These are phyloP conservation scores for Atta texana DNA, from an alignment of 1,140 invertebrate genomes.

Conservation along the genomic window DNA sequence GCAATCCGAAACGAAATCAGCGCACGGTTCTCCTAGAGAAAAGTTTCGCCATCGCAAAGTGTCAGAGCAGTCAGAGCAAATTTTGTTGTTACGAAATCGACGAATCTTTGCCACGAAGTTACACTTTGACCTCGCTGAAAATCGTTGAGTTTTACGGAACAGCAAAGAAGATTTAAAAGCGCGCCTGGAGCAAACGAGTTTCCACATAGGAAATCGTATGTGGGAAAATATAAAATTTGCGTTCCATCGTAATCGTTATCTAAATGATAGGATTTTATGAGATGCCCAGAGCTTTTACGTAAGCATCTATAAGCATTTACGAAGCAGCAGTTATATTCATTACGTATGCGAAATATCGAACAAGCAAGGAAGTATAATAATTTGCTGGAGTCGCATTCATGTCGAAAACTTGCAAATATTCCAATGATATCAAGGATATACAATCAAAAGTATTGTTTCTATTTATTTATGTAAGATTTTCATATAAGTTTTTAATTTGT, in stretches of 20 bases:
- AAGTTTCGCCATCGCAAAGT: slow-evolving; percentile 7
- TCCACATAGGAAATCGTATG: not conserved
- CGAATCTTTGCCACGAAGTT: not conserved
- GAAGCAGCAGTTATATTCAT: not conserved
- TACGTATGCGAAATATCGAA: not conserved
- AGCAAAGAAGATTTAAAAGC: not conserved
- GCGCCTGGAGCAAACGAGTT: not conserved
- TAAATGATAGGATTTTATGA: slow-evolving; percentile 6
- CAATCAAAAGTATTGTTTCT: not conserved
- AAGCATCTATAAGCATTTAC: not conserved
- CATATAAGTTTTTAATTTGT: not conserved
- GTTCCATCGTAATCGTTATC: not conserved
- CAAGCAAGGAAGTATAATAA: not conserved
- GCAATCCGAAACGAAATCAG: not conserved
- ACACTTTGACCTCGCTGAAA: slow-evolving; percentile 3
- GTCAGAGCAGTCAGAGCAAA: slow-evolving; percentile 4
- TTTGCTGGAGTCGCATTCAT: not conserved
- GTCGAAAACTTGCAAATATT: not conserved
- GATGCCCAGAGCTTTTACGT: not conserved
- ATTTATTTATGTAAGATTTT: not conserved
- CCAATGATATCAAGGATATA: not conserved
- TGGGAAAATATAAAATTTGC: not conserved
- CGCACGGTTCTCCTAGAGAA: not conserved
- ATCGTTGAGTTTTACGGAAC: not conserved
- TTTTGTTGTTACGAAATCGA: slow-evolving; percentile 1